Percentiles rank a stretch among this genome's conserved stretches.
Evolutionary conservation across 2,797 vertebrate species (phyloP).

Genomic region (Sebastes vulpes): DNA sequence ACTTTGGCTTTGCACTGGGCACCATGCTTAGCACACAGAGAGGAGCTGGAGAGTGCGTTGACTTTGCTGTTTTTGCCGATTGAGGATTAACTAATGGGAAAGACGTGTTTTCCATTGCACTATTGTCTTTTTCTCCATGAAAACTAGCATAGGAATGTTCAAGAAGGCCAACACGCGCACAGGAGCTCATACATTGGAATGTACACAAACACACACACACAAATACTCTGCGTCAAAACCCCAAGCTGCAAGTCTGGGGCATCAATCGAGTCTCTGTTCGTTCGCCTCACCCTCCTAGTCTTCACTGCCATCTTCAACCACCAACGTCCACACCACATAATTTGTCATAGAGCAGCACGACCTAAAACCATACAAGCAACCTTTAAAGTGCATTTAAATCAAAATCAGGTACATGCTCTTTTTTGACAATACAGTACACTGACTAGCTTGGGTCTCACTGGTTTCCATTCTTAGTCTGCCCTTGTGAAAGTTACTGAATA

Average conservation of each 20-base stretch:
- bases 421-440: background rate
- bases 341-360: conserved; percentile 51
- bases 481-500: conserved; percentile 22
- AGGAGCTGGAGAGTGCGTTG: background rate
- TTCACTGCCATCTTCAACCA: conserved; percentile 63
- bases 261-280: conserved; percentile 69
- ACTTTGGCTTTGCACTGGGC: background rate
- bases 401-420: conserved; percentile 29
- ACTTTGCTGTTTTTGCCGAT: background rate
- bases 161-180: conserved; percentile 5
- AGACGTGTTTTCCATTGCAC: background rate
- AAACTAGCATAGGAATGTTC: conserved; percentile 8
- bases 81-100: background rate
- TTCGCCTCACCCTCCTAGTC: conserved; percentile 36
- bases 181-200: conserved; percentile 23
- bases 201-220: conserved; percentile 17
- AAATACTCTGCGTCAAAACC: conserved; percentile 36
- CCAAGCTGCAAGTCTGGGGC: conserved; percentile 25
- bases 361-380: conserved; percentile 24
- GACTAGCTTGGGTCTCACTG: background rate
- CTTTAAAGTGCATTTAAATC: conserved; percentile 22
- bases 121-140: conserved; percentile 40
- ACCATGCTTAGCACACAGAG: background rate
- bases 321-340: conserved; percentile 56
- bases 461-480: conserved; percentile 11